phyloP scores from a whole-genome alignment of 2,113 vertebrate genomes.

The Anguilla rostrata region DNA sequence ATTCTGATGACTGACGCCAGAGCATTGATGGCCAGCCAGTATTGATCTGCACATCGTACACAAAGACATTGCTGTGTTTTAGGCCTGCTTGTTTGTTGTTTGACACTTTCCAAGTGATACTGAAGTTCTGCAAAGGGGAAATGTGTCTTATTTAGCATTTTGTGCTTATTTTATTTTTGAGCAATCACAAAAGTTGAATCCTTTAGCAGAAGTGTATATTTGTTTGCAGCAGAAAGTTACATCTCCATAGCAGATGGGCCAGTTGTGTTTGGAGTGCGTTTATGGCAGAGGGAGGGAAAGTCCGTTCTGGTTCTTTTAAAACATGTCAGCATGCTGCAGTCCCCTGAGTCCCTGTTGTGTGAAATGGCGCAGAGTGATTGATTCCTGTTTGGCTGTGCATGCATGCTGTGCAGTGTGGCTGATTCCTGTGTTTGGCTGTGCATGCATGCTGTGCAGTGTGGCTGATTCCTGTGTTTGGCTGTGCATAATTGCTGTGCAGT shows the following conservation, averaged over 20 bases:
- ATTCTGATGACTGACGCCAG: constrained; percentile 33
- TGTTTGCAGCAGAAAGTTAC: neutral
- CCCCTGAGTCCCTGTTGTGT: neutral
- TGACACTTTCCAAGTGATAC: neutral
- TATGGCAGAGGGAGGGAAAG: neutral
- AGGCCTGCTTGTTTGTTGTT: neutral
- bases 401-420: neutral
- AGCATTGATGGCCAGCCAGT: constrained; percentile 45
- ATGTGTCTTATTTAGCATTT: neutral
- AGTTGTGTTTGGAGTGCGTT: neutral
- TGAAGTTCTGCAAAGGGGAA: neutral
- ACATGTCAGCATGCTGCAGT: neutral
- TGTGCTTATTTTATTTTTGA: neutral
- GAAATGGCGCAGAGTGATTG: neutral
- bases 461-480: neutral
- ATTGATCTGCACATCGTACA: constrained; percentile 41
- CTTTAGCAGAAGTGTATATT: neutral
- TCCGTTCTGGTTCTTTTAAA: neutral
- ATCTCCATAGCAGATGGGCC: neutral
- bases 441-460: neutral
- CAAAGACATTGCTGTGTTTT: neutral
- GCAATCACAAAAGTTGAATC: neutral
- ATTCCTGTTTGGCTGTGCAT: neutral
- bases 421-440: neutral
- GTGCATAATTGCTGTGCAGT: neutral